Evolutionary conservation across 2,113 vertebrate species (phyloP).

Genomic region (Xiphophorus maculatus): DNA sequence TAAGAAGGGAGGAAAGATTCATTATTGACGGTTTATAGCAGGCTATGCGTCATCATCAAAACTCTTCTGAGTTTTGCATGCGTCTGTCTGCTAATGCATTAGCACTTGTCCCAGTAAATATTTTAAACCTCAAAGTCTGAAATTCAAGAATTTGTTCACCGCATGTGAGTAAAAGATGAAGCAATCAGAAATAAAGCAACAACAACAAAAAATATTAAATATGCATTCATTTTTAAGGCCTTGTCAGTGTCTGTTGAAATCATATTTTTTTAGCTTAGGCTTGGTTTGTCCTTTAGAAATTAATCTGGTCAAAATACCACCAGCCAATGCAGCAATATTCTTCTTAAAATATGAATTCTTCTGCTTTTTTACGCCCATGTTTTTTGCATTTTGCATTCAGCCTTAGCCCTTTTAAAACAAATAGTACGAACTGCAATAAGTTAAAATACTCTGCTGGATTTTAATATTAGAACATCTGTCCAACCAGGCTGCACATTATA

Average conservation of each 20-base stretch:
- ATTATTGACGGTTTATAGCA: conserved; percentile 66
- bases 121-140: conserved; percentile 1
- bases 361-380: no score
- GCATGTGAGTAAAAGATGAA: background rate
- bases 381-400: no score
- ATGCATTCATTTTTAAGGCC: background rate
- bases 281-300: background rate
- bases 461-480: no score
- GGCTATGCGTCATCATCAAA: conserved; percentile 29
- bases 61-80: conserved; percentile 4
- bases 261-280: background rate
- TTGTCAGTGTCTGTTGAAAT: background rate
- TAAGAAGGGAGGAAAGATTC: conserved; percentile 57
- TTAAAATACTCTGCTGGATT: no score
- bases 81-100: background rate
- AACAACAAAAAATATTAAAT: background rate
- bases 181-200: background rate
- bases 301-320: background rate
- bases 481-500: no score
- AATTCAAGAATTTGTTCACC: background rate
- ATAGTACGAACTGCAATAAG: no score
- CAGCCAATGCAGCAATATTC: background rate
- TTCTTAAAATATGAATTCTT: background rate
- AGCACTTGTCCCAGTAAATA: background rate
- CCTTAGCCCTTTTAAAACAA: no score